Percentiles rank a stretch among this genome's conserved stretches.
Conservation (phyloP, 2,797 vertebrate species). For the Diglossa cyanea region DNA sequence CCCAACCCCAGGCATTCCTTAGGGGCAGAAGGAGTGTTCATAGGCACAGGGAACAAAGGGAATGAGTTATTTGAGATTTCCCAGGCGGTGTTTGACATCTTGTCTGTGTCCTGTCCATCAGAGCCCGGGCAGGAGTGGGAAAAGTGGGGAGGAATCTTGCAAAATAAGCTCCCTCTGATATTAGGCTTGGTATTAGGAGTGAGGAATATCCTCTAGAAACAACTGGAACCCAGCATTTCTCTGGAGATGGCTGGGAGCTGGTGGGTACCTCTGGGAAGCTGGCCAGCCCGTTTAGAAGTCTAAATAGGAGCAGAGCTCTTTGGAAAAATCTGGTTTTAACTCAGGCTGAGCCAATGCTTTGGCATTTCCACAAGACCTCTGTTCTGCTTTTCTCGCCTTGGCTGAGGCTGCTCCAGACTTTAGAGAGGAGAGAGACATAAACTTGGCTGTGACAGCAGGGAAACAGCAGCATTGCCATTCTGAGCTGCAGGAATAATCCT, state of each 20-base stretch:
- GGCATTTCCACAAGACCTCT: background rate
- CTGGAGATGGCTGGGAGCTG: background rate
- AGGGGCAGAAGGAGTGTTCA: background rate
- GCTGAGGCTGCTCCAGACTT: background rate
- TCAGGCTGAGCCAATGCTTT: background rate
- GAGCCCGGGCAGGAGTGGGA: background rate
- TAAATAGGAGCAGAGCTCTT: background rate
- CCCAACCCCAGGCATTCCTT: background rate
- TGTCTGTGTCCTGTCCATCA: background rate
- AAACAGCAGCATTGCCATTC: background rate
- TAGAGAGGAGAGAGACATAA: background rate
- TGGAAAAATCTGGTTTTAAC: constrained; percentile 5
- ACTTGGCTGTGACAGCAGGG: background rate
- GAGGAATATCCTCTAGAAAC: background rate
- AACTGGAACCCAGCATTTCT: background rate
- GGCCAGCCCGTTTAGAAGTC: background rate
- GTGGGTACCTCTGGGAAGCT: background rate
- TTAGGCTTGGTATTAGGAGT: background rate
- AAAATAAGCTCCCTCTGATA: background rate
- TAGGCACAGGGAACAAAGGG: background rate
- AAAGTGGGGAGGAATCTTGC: background rate
- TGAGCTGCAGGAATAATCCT: background rate
- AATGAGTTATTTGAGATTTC: background rate
- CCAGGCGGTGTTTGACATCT: background rate
- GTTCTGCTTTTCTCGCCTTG: background rate